phyloP scores from a whole-genome alignment of 2,113 vertebrate genomes.

The Tretioscincus oriximinensis region DNA sequence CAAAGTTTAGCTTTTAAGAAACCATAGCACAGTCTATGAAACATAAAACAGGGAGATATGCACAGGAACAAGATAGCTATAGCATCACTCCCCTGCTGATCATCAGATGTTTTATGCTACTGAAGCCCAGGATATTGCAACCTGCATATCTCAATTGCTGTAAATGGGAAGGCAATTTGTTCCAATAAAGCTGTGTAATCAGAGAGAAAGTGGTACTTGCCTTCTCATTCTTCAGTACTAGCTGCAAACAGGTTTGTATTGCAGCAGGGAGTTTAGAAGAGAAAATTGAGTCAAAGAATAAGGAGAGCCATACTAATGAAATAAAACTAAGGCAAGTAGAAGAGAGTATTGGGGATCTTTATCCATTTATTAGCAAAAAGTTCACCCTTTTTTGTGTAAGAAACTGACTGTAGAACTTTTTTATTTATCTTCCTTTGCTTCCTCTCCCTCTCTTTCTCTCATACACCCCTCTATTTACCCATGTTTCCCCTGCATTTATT shows the following conservation, averaged over 20 bases:
- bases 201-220: slow-evolving; percentile 29
- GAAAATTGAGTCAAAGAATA: slow-evolving; percentile 36
- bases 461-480: too few relatives aligned
- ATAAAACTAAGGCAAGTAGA: neutral
- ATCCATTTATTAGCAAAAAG: neutral
- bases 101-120: slow-evolving; percentile 6
- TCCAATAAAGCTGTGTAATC: slow-evolving; percentile 31
- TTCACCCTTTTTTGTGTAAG: neutral
- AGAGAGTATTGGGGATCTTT: neutral
- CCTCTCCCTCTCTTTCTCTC: too few relatives aligned
- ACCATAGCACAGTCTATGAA: neutral
- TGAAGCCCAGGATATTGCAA: slow-evolving; percentile 19
- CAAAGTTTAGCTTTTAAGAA: slow-evolving; percentile 20
- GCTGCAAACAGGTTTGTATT: slow-evolving; percentile 40
- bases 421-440: too few relatives aligned
- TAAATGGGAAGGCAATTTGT: slow-evolving; percentile 36
- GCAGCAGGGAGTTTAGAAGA: slow-evolving; percentile 49
- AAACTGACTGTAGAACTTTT: too few relatives aligned
- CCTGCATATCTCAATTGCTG: neutral
- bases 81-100: slow-evolving; percentile 7
- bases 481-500: too few relatives aligned
- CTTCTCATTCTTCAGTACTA: slow-evolving; percentile 11
- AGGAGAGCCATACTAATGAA: slow-evolving; percentile 26
- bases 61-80: slow-evolving; percentile 22
- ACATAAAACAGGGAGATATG: slow-evolving; percentile 19